Conservation (phyloP, 2,888 invertebrate genomes). For the Nephrotoma appendiculata region DNA sequence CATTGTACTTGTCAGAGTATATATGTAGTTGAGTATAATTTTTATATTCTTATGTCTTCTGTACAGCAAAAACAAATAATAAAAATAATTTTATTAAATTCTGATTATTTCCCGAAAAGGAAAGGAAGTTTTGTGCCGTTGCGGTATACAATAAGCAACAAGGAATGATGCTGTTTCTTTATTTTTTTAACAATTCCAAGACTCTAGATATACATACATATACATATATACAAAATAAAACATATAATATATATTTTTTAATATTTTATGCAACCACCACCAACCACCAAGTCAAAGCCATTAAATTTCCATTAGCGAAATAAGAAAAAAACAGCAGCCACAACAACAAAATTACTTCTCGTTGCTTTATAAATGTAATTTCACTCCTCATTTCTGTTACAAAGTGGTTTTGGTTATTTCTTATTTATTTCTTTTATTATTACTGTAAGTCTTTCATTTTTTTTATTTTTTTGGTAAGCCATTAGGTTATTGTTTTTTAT, state of each 20-base stretch:
- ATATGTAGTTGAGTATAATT: not conserved
- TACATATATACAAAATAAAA: not conserved
- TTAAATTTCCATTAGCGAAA: conserved; percentile 3
- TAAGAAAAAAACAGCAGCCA: not conserved
- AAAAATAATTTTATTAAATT: not conserved
- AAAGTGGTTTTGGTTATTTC: conserved; percentile 1
- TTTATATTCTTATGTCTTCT: not conserved
- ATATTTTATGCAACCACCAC: not conserved
- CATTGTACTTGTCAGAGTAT: not conserved
- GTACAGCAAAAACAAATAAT: not conserved
- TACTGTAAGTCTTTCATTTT: not conserved
- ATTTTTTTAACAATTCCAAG: not conserved
- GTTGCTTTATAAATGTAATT: not conserved
- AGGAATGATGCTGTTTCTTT: not conserved
- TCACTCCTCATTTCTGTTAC: not conserved
- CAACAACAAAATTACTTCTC: not conserved
- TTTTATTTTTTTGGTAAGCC: not conserved
- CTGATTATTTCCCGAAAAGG: not conserved
- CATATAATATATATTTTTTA: not conserved
- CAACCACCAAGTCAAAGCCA: conserved; percentile 1
- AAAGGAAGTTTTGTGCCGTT: not conserved
- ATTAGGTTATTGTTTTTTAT: conserved; percentile 1
- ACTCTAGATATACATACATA: not conserved
- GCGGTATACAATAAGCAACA: not conserved
- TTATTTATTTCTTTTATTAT: not conserved